Evolutionary conservation across 92 coral and sea anemone genomes (phyloP).

Genomic region (Phenganax marumi): DNA sequence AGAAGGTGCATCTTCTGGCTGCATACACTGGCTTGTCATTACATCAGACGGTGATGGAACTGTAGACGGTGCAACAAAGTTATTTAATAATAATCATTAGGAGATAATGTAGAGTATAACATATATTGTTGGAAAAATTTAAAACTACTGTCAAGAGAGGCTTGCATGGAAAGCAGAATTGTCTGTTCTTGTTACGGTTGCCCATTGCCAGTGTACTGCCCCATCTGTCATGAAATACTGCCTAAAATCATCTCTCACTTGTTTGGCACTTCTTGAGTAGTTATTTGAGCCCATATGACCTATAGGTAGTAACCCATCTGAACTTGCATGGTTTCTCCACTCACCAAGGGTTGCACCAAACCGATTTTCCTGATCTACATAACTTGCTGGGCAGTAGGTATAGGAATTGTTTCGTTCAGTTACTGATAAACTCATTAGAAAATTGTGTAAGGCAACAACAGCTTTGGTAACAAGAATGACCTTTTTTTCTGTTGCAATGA

Average conservation of each 20-base stretch:
- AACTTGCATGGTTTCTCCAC: constrained; percentile 25
- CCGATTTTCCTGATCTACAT: neutral
- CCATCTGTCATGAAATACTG: constrained; percentile 24
- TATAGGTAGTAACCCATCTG: constrained; percentile 7
- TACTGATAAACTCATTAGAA: constrained; percentile 6
- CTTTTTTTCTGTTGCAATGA: constrained; percentile 25
- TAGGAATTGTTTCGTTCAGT: neutral
- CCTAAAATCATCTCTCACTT: constrained; percentile 33
- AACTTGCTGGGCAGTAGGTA: constrained; percentile 8
- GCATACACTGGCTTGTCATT: constrained; percentile 9
- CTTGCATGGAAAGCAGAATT: neutral
- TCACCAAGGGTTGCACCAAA: constrained; percentile 14
- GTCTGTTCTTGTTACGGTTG: constrained; percentile 16
- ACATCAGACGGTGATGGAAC: neutral
- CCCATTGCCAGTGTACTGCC: constrained; percentile 30
- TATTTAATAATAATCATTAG: neutral
- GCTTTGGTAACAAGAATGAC: constrained; percentile 26
- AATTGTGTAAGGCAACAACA: constrained; percentile 26
- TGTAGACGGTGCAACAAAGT: constrained; percentile 16
- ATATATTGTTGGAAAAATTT: neutral
- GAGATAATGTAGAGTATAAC: too few relatives aligned
- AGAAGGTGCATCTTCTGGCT: constrained; percentile 6
- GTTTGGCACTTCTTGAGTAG: constrained; percentile 29
- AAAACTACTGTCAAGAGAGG: neutral
- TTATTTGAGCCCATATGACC: constrained; percentile 27